Evolutionary conservation across 1,140 invertebrate genomes (phyloP).

Genomic region (Physella acuta): DNA sequence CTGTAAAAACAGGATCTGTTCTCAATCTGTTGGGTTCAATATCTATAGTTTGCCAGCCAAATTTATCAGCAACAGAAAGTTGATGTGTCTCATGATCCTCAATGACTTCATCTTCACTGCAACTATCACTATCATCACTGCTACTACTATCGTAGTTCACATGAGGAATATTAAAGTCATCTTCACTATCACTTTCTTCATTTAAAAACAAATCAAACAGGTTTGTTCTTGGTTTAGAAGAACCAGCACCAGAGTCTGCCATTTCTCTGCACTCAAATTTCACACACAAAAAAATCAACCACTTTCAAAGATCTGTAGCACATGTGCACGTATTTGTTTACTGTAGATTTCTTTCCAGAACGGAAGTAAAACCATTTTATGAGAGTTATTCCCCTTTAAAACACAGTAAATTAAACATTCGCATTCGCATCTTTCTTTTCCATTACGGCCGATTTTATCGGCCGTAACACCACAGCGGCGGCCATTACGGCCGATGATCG

Average conservation of each 20-base stretch:
- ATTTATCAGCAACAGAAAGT: background rate
- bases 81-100: background rate
- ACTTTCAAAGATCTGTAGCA: background rate
- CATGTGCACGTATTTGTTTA: background rate
- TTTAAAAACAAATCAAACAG: background rate
- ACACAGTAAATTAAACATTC: background rate
- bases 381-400: background rate
- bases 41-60: background rate
- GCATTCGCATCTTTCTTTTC: background rate
- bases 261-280: background rate
- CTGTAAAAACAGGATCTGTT: background rate
- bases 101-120: background rate
- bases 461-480: background rate
- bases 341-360: background rate
- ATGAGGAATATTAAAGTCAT: conserved; percentile 7
- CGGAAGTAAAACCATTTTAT: background rate
- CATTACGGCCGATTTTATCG: background rate
- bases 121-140: background rate
- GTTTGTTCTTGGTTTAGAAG: background rate
- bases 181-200: background rate
- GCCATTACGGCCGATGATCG: background rate
- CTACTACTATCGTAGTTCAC: background rate
- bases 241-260: background rate
- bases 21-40: background rate
- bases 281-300: background rate